Evolutionary conservation across 2,888 invertebrate species (phyloP).

Genomic region (Thyatira batis): DNA sequence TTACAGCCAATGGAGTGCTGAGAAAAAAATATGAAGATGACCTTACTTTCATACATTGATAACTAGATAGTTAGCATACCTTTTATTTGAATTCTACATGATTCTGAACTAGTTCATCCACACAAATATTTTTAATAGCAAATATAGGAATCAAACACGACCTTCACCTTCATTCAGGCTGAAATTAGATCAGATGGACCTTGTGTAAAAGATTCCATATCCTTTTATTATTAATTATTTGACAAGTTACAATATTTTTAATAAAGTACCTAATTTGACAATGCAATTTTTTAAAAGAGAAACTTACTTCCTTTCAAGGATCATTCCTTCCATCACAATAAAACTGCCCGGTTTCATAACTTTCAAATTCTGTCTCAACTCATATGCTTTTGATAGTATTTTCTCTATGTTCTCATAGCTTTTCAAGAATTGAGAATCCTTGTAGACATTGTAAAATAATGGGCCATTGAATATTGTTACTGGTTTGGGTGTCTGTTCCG

Average conservation of each 20-base stretch:
- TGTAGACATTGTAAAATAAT: constrained; percentile 10
- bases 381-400: constrained; percentile 31
- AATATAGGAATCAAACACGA: too few relatives aligned
- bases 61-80: too few relatives aligned
- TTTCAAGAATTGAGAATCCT: constrained; percentile 32
- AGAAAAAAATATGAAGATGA: too few relatives aligned
- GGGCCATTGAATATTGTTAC: neutral
- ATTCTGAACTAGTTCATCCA: too few relatives aligned
- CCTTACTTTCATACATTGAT: too few relatives aligned
- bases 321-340: constrained; percentile 19
- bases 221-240: neutral
- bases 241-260: too few relatives aligned
- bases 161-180: too few relatives aligned
- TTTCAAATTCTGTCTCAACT: constrained; percentile 31
- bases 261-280: too few relatives aligned
- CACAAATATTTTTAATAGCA: too few relatives aligned
- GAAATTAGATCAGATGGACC: too few relatives aligned
- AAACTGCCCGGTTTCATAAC: constrained; percentile 21
- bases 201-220: neutral
- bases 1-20: constrained; percentile 49
- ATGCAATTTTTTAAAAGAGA: too few relatives aligned
- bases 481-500: neutral
- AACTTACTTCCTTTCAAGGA: constrained; percentile 35
- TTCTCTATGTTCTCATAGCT: constrained; percentile 29
- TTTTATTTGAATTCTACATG: too few relatives aligned